Conservation (phyloP, 2,888 invertebrate species). For the Ormia ochracea region DNA sequence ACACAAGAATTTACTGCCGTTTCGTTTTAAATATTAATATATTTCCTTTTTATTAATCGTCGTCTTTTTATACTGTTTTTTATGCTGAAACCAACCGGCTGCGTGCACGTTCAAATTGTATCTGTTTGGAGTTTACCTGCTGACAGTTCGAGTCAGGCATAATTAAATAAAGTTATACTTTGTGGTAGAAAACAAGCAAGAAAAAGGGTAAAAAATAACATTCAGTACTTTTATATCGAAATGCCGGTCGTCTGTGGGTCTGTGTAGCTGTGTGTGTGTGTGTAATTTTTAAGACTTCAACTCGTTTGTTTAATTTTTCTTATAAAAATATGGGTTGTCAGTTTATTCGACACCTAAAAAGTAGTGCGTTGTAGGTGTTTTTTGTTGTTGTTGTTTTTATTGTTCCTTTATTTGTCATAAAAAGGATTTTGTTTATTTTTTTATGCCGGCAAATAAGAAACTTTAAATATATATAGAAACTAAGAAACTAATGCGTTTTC, state of each 20-base stretch:
- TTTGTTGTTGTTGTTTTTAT: neutral
- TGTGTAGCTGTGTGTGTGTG: no score
- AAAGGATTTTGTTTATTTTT: conserved; percentile 18
- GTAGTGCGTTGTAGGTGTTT: conserved; percentile 10
- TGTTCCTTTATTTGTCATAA: neutral
- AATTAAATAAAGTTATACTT: conserved; percentile 23
- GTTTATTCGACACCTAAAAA: neutral
- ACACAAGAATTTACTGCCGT: neutral
- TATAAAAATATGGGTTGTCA: neutral
- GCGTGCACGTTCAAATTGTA: conserved; percentile 56
- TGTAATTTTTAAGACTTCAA: conserved; percentile 7
- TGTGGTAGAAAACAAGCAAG: conserved; percentile 2
- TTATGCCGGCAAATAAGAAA: neutral
- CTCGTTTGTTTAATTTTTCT: conserved; percentile 16
- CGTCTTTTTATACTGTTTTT: neutral
- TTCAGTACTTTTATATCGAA: conserved; percentile 36
- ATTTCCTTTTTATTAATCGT: neutral
- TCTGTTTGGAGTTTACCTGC: conserved; percentile 54
- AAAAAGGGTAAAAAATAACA: conserved; percentile 3
- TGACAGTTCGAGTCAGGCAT: conserved; percentile 35
- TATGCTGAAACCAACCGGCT: conserved; percentile 19
- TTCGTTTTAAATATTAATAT: conserved; percentile 23
- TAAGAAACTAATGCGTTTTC: no score
- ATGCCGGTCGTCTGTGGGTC: conserved; percentile 43
- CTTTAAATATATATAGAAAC: neutral